Base-by-base conservation (phyloP, 2,113 vertebrate genomes). In the Microcebus griseorufus region DNA sequence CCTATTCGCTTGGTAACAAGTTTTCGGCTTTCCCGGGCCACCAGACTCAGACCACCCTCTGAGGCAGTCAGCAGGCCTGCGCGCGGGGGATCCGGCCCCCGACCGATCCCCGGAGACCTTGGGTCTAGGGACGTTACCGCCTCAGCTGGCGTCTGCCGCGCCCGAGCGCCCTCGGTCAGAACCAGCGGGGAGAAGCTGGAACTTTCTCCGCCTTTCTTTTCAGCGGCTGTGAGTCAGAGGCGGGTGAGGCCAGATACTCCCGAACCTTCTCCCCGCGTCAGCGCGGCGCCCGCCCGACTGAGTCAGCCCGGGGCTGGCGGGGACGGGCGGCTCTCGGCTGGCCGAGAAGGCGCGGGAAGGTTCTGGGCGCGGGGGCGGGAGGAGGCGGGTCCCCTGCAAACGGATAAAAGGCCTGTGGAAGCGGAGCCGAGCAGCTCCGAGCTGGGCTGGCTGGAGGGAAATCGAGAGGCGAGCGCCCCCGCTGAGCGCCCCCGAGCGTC, bases 381-480 rank as follows among this genome's bases (percentile, higher is more conserved):
- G 58, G 42, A 23, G 82, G 76, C 25, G 17, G 73, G 58, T 23
- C 65, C n/a, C 42, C 6, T 0, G 27, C 18, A 22, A 37, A 11
- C 0, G 55, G 18, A 67, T 95, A 73, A 87, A 84, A 45, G 65
- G 14, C 42, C 23, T 1, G n/a, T 22, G 20, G 45, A 18, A 12
- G 34, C 22, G 0, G 23, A 22, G 58, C 13, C 0, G 0, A 16
- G 72, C 37, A n/a, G 65, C 84, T 29, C 22, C 5, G 1, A 9
- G 34, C 58, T 1, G 37, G 42, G 51, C 60, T 5, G 27, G 17
- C 72, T 16, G 27, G n/a, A 64, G 25, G 90, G 10, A 11, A 51
- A 5, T 6, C 14, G 60, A 39, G 22, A 3, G 32, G 1, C 37
- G 39, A 2, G 53, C 27, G 2, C 42, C 22, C 1, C 42, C 0